Evolutionary conservation across 2,113 vertebrate species (phyloP).

Genomic region (Reinhardtius hippoglossoides): DNA sequence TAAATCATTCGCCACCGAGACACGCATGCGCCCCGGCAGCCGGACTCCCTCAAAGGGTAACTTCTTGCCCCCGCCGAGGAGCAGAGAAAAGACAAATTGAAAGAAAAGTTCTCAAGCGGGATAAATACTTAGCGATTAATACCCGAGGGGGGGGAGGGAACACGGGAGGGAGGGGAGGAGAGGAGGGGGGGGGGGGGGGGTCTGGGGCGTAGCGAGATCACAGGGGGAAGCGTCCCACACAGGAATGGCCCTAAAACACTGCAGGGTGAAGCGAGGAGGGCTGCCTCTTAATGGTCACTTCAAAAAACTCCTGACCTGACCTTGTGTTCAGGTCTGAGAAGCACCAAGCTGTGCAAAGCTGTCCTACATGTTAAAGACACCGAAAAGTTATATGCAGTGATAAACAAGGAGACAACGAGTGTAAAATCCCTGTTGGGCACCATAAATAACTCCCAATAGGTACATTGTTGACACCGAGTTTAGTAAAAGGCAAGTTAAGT

Average conservation of each 20-base stretch:
- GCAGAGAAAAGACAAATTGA: slow-evolving; percentile 76
- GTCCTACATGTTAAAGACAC: neutral
- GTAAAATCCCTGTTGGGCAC: no score
- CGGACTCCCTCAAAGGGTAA: slow-evolving; percentile 71
- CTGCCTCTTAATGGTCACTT: slow-evolving; percentile 47
- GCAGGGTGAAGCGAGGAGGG: slow-evolving; percentile 37
- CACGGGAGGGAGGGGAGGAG: slow-evolving; percentile 14
- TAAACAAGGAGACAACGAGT: no score
- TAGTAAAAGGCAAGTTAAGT: neutral
- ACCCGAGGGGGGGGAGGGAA: slow-evolving; percentile 41
- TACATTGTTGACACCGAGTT: no score
- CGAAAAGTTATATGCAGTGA: neutral
- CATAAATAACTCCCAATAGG: no score
- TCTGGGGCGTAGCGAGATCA: slow-evolving; percentile 78
- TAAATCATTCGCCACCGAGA: slow-evolving; percentile 83
- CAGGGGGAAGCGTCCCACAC: slow-evolving; percentile 55
- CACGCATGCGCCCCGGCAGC: slow-evolving; percentile 79
- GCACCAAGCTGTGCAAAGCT: slow-evolving; percentile 2
- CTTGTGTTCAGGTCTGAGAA: slow-evolving; percentile 3
- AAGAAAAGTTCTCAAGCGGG: slow-evolving; percentile 78
- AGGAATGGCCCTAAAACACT: slow-evolving; percentile 35
- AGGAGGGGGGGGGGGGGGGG: slow-evolving; percentile 32
- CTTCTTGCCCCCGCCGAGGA: slow-evolving; percentile 72
- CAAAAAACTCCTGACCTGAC: slow-evolving; percentile 52
- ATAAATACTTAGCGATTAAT: slow-evolving; percentile 79